These are phyloP conservation scores for Esperia sulphurella DNA, from an alignment of 2,888 invertebrate genomes.

Conservation along the genomic window DNA sequence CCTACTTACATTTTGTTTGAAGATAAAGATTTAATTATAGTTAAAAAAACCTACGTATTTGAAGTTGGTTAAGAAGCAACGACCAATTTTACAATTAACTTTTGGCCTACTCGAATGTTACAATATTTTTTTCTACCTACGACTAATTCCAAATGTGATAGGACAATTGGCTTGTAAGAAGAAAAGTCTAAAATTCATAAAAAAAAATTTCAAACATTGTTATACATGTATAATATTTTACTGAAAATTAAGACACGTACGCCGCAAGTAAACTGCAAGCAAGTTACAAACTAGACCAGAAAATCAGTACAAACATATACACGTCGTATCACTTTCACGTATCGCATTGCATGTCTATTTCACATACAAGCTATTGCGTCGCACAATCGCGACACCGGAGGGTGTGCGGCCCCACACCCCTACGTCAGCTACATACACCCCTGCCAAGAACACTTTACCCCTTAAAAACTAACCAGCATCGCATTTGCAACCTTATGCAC, in stretches of 20 bases:
- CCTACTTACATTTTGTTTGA: no score
- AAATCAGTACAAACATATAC: conserved; percentile 15
- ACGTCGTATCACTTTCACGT: conserved; percentile 58
- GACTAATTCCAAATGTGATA: no score
- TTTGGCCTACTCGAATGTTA: no score
- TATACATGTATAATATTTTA: not conserved
- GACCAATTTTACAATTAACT: no score
- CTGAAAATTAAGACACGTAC: not conserved
- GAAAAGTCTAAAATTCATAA: no score
- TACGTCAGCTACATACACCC: conserved; percentile 59
- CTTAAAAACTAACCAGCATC: conserved; percentile 9
- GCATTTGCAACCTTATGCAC: conserved; percentile 31
- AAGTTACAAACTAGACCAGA: not conserved
- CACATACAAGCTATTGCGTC: conserved; percentile 68
- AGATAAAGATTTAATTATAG: no score
- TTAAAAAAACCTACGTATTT: no score
- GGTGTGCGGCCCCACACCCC: conserved; percentile 68
- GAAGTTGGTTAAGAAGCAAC: no score
- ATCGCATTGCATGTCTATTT: conserved; percentile 72
- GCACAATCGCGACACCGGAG: conserved; percentile 64
- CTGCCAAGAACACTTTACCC: conserved; percentile 36
- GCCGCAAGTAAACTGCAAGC: not conserved
- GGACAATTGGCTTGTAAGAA: no score
- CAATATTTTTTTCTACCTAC: no score
- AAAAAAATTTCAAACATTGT: not conserved